Percentiles rank a stretch among this genome's conserved stretches.
Evolutionary conservation across 2,113 vertebrate species (phyloP).

Genomic region (Thalassarche chlororhynchos): DNA sequence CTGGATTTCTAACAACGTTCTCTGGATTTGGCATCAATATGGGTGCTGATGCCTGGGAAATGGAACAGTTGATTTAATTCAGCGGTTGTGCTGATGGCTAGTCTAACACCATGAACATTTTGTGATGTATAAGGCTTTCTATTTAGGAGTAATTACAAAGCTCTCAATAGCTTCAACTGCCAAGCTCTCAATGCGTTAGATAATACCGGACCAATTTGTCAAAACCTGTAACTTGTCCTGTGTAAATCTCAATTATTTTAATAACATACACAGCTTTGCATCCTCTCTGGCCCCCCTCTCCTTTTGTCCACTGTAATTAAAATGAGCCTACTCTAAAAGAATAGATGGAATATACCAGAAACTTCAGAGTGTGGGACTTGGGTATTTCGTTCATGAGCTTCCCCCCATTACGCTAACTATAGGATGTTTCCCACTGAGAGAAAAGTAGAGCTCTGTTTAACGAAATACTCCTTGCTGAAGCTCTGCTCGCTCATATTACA

Average conservation of each 20-base stretch:
- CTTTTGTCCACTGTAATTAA: neutral
- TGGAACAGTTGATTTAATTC: neutral
- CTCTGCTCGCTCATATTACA: neutral
- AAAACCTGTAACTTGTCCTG: neutral
- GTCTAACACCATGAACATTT: neutral
- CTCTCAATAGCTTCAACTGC: neutral
- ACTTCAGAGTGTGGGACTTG: neutral
- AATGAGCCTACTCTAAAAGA: neutral
- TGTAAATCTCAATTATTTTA: neutral
- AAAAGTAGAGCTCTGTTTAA: neutral
- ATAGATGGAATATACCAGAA: neutral
- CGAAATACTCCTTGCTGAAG: neutral
- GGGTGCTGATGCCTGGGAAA: neutral
- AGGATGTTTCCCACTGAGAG: neutral
- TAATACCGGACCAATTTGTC: neutral
- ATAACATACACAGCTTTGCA: neutral
- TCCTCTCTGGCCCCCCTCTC: neutral
- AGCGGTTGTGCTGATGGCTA: neutral
- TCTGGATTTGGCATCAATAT: neutral
- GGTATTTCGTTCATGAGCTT: neutral
- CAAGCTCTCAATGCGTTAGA: neutral
- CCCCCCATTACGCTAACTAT: fast-evolving
- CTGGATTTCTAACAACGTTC: neutral
- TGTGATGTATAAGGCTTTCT: neutral
- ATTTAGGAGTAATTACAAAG: neutral